These are phyloP conservation scores for Trissonchulus sp. DNA, from an alignment of 2,888 invertebrate species.

Conservation along the genomic window DNA sequence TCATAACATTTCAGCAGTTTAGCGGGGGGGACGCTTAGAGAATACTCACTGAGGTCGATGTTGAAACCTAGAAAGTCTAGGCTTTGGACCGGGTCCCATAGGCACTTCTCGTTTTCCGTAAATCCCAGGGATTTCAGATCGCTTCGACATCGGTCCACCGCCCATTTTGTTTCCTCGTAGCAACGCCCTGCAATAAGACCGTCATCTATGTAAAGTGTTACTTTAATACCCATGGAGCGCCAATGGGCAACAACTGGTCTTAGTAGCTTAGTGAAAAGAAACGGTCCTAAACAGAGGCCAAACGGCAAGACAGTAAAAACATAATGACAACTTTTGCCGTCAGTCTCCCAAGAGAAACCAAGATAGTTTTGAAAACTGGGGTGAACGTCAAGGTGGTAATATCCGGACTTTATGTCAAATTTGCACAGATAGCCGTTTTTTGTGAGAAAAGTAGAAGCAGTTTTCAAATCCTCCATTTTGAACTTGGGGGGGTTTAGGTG, in stretches of 20 bases:
- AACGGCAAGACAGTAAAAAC: neutral
- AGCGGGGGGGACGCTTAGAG: neutral
- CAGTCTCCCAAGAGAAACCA: neutral
- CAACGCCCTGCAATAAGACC: too few species aligned
- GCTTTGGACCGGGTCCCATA: neutral
- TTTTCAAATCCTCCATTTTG: constrained; percentile 5
- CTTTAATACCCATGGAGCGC: neutral
- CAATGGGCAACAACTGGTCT: neutral
- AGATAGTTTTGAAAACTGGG: neutral
- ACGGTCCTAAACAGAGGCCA: too few species aligned
- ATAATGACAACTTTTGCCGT: neutral
- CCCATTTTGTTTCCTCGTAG: too few species aligned
- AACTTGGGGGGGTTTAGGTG: constrained; percentile 3
- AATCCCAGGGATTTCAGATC: neutral
- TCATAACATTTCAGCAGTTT: neutral
- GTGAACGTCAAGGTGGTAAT: constrained; percentile 1
- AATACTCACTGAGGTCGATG: neutral
- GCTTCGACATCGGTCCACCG: neutral
- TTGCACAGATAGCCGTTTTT: neutral
- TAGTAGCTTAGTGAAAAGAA: neutral
- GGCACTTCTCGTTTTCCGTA: neutral
- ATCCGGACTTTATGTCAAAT: constrained; percentile 3
- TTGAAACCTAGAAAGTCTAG: neutral
- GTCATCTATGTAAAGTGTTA: neutral
- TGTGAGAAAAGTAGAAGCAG: neutral